Evolutionary conservation across 2,113 vertebrate genomes (phyloP), one percentile per base, ranked within the genome.

Genomic region (Anolis sagrei): DNA sequence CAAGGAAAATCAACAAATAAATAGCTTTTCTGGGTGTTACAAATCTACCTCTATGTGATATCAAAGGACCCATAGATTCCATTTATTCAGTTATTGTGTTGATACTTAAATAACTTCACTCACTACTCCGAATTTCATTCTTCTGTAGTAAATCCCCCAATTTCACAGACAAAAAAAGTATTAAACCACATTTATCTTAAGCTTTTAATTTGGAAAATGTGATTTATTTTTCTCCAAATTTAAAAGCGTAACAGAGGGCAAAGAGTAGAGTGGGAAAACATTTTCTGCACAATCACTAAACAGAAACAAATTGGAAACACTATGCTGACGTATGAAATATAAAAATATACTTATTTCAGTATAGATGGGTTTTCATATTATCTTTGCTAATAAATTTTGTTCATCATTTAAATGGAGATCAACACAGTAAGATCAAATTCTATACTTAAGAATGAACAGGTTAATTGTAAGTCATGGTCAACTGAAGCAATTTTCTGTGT

Each of bases 231-330:
- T 44, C n/a, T 64, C 70, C 91, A 87, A 86, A 61, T 81, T 81
- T 74, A 81, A 1, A 16, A 86, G 90, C 48, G 73, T 51, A 84
- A 73, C 34, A 32, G 44, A 79, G 19, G 48, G 32, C 5, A 81
- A 91, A 89, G 78, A 85, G 54, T 79, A 32, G 82, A 80, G 88
- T 23, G 68, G 58, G 54, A 91, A 92, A 86, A 86, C 81, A 88
- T 88, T 81, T 7, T 73, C 78, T 76, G 34, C 49, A 1, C 29
- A 61, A 86, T 82, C 90, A 94, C 88, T 88, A 93, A 75, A 61
- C 25, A 70, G 90, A 72, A 88, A 81, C 80, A 89, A 70, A 72
- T 39, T 0, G 0, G 76, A 87, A 32, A 79, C 86, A 7, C 83
- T 85, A 44, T 87, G 82, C 76, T 76, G 70, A 32, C 25, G 66